Conservation (phyloP, 2,113 vertebrate species). For the Cynoglossus semilaevis region DNA sequence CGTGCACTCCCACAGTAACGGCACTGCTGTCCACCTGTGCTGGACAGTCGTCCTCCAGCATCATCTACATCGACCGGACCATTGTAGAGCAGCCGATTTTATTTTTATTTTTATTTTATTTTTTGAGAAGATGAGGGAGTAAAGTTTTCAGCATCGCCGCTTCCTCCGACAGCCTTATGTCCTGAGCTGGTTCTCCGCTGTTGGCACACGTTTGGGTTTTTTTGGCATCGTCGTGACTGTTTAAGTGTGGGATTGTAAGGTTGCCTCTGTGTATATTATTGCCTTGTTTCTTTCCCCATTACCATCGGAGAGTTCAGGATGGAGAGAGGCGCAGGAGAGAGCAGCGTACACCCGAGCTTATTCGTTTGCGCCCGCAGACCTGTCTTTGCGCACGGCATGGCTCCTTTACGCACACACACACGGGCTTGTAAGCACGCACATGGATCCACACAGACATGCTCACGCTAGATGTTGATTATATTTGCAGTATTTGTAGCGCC, state of each 20-base stretch:
- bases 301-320: constrained; percentile 19
- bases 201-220: constrained; percentile 23
- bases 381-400: constrained; percentile 20
- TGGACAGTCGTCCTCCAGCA: constrained; percentile 38
- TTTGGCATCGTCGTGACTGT: background rate
- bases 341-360: constrained; percentile 16
- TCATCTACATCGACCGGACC: constrained; percentile 36
- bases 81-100: constrained; percentile 14
- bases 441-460: constrained; percentile 4
- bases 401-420: constrained; percentile 37
- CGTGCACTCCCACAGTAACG: constrained; percentile 33
- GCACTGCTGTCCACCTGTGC: constrained; percentile 63
- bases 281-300: constrained; percentile 19
- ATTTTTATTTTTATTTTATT: too few species aligned
- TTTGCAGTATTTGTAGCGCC: too few species aligned
- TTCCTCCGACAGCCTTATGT: background rate
- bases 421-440: constrained; percentile 13
- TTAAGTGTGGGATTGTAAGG: too few species aligned
- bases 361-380: constrained; percentile 19
- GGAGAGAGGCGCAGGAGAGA: constrained; percentile 12
- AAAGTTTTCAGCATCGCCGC: constrained; percentile 6
- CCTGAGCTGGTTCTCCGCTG: constrained; percentile 20
- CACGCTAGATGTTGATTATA: constrained; percentile 2
- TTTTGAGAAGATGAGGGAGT: constrained; percentile 27
- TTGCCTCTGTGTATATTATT: too few species aligned